A percentile compares a stretch with the other conserved stretches of the same genome.
phyloP scores from a whole-genome alignment of 1,140 invertebrate species.

The Caligus rogercresseyi region DNA sequence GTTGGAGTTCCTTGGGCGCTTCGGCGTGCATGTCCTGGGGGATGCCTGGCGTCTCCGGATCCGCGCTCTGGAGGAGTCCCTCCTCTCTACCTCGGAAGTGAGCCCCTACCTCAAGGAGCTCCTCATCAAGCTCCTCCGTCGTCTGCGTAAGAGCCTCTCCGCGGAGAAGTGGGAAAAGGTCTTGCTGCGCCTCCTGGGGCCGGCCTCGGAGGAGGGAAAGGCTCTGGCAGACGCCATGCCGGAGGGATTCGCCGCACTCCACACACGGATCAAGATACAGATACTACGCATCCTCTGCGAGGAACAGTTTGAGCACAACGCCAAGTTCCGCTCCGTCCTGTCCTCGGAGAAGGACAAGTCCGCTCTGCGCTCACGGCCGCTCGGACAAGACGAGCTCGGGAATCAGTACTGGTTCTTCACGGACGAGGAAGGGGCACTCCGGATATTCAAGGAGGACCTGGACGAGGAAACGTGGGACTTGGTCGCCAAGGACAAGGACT shows the following conservation, averaged over 20 bases:
- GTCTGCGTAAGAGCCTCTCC: slow-evolving; percentile 60
- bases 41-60: background rate
- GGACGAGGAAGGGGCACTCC: slow-evolving; percentile 68
- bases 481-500: slow-evolving; percentile 43
- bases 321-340: slow-evolving; percentile 78
- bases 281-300: slow-evolving; percentile 80
- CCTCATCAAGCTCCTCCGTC: slow-evolving; percentile 69
- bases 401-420: slow-evolving; percentile 80
- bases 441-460: slow-evolving; percentile 79
- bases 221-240: slow-evolving; percentile 66
- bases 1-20: background rate
- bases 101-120: slow-evolving; percentile 55
- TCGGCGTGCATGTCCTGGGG: background rate
- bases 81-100: slow-evolving; percentile 33
- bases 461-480: slow-evolving; percentile 90
- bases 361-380: slow-evolving; percentile 60
- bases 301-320: slow-evolving; percentile 81
- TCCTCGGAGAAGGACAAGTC: slow-evolving; percentile 53
- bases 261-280: slow-evolving; percentile 63
- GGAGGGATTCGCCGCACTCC: slow-evolving; percentile 70
- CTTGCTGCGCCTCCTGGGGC: slow-evolving; percentile 77
- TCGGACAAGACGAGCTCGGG: slow-evolving; percentile 74
- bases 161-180: slow-evolving; percentile 75
- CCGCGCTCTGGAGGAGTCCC: background rate
- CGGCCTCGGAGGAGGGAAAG: slow-evolving; percentile 79